Evolutionary conservation across 2,888 invertebrate genomes (phyloP), one percentile per base, ranked within the genome.

Genomic region (Sylvicola cinctus): DNA sequence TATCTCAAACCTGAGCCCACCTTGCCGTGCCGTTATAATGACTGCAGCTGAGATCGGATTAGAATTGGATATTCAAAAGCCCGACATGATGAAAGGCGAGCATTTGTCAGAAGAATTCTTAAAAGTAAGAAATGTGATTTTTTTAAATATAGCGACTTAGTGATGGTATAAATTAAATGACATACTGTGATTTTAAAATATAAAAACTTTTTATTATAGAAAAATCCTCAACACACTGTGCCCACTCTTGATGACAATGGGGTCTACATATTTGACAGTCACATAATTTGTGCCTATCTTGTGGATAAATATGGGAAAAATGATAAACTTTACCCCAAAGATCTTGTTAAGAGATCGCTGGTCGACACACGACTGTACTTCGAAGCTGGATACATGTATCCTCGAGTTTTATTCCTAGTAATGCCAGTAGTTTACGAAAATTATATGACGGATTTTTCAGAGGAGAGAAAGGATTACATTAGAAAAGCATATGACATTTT

Each of bases 211-310:
- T n/a, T n/a, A n/a, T n/a, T n/a, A n/a, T 14, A 35, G 72, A 61
- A 74, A 44, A 75, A 74, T 46, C 70, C 70, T 3, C 60, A 71
- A 26, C 66, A 68, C 41, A 35, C 70, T 43, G 66, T 77, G 16
- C 78, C 78, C 16, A 68, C 68, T 1, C 45, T 77, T 41, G 52
- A 65, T n/a, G n/a, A n/a, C n/a, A n/a, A n/a, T n/a, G n/a, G n/a
- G n/a, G n/a, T n/a, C n/a, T n/a, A n/a, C n/a, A 20, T 66, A 66
- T 60, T 59, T 58, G 77, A 78, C 46, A 74, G 74, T 37, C 74
- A 74, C 44, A 72, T 70, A 1, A 75, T 76, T 42, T 61, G 55
- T 31, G 49, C 64, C 1, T 74, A 74, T 47, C 51, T 77, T 36
- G 68, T 70, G 29, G 61, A 57, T 31, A 66, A 68, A 48, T 72